phyloP scores from a whole-genome alignment of 1,140 invertebrate species.

The Alviniconcha marisindica region DNA sequence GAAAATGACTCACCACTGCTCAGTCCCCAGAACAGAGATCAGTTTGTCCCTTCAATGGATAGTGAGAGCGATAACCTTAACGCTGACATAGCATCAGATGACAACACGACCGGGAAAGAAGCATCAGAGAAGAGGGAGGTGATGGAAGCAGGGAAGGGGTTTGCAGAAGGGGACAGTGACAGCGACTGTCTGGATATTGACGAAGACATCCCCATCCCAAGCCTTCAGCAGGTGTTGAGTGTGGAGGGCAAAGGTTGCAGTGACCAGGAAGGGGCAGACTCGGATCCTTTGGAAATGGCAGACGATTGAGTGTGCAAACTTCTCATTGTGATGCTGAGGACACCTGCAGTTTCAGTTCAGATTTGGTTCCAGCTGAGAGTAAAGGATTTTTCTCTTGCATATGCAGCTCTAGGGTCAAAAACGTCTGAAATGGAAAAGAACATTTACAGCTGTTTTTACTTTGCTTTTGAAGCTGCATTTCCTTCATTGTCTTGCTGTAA shows the following conservation, averaged over 20 bases:
- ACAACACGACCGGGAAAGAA: background rate
- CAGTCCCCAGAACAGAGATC: background rate
- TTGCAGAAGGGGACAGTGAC: conserved; percentile 8
- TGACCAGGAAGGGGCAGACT: background rate
- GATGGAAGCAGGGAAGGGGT: background rate
- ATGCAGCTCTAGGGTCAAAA: background rate
- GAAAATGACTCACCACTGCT: background rate
- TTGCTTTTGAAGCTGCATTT: background rate
- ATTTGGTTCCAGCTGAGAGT: background rate
- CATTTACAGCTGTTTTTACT: background rate
- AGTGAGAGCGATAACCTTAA: background rate
- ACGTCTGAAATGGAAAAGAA: background rate
- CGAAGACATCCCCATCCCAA: conserved; percentile 22
- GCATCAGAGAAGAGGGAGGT: background rate
- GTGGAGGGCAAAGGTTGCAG: background rate
- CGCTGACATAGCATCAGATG: background rate
- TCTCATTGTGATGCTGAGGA: too few relatives aligned
- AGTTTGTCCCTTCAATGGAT: conserved; percentile 17
- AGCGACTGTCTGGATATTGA: conserved; percentile 16
- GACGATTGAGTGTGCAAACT: background rate
- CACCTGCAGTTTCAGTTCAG: too few relatives aligned
- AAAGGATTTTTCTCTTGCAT: background rate
- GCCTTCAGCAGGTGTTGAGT: conserved; percentile 14
- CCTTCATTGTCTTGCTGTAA: background rate
- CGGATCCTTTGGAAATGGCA: conserved; percentile 7